These are phyloP conservation scores for Pseudomyrmex gracilis DNA, from an alignment of 1,140 invertebrate genomes.

Conservation along the genomic window DNA sequence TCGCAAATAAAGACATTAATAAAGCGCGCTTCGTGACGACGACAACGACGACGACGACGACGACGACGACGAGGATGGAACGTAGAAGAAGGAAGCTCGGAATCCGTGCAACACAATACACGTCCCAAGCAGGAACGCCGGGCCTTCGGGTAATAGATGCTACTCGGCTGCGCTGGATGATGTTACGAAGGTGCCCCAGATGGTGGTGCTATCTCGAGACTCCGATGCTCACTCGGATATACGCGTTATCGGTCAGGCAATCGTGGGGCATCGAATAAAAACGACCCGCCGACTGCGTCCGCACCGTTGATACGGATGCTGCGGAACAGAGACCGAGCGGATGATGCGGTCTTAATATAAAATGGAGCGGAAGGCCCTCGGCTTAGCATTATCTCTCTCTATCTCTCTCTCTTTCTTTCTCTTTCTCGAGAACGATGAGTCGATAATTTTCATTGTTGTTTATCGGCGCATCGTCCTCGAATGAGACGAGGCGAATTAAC, in stretches of 20 bases:
- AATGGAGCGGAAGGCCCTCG: conserved; percentile 52
- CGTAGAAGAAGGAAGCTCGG: conserved; percentile 40
- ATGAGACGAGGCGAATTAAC: neutral
- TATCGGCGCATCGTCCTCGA: conserved; percentile 6
- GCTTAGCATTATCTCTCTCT: conserved; percentile 8
- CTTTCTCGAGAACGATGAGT: conserved; percentile 25
- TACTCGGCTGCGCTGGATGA: conserved; percentile 48
- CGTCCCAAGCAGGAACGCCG: neutral
- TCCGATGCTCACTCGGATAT: conserved; percentile 70
- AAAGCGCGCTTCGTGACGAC: conserved; percentile 68
- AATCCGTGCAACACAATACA: conserved; percentile 70
- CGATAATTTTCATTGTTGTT: conserved; percentile 56
- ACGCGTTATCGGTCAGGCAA: conserved; percentile 67
- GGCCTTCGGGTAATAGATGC: conserved; percentile 65
- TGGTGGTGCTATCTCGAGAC: conserved; percentile 67
- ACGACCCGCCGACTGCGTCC: conserved; percentile 11
- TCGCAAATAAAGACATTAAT: conserved; percentile 77
- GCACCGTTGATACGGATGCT: conserved; percentile 61
- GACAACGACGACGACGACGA: conserved; percentile 61
- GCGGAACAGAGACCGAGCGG: conserved; percentile 62
- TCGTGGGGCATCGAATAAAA: conserved; percentile 71
- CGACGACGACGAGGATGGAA: conserved; percentile 34
- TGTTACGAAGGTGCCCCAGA: conserved; percentile 70
- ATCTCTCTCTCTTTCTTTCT: neutral
- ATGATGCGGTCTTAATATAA: conserved; percentile 68